Evolutionary conservation across 92 coral and sea anemone genomes (phyloP).

Genomic region (Meandrina meandrites): DNA sequence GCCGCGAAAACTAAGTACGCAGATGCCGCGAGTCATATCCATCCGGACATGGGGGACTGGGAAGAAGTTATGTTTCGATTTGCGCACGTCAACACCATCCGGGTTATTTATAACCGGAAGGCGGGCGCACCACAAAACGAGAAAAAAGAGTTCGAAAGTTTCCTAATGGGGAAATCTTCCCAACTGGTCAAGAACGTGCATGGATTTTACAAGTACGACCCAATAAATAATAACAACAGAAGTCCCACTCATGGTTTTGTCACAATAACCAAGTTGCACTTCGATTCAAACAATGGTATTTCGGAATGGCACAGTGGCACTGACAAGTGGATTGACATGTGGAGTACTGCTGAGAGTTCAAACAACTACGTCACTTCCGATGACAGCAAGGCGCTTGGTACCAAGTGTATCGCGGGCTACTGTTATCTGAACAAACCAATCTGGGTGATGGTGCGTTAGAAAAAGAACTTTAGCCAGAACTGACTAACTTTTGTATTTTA

Average conservation of each 20-base stretch:
- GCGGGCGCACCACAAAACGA: constrained; percentile 61
- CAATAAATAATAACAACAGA: constrained; percentile 42
- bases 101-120: constrained; percentile 65
- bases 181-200: constrained; percentile 29
- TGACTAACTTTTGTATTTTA: too few relatives aligned
- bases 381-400: constrained; percentile 50
- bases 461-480: not conserved
- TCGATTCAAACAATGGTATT: constrained; percentile 23
- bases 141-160: constrained; percentile 48
- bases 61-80: constrained; percentile 76
- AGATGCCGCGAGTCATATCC: constrained; percentile 43
- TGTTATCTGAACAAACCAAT: not conserved
- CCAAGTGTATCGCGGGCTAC: constrained; percentile 7
- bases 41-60: constrained; percentile 57
- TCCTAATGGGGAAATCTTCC: constrained; percentile 52
- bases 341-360: constrained; percentile 32
- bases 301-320: constrained; percentile 44
- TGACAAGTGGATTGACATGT: constrained; percentile 66
- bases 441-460: constrained; percentile 6
- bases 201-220: constrained; percentile 70
- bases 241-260: constrained; percentile 51
- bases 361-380: constrained; percentile 63
- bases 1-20: constrained; percentile 46
- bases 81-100: constrained; percentile 46
- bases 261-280: constrained; percentile 47